Conservation (phyloP, 2,888 invertebrate species). For the Lumbricus terrestris region DNA sequence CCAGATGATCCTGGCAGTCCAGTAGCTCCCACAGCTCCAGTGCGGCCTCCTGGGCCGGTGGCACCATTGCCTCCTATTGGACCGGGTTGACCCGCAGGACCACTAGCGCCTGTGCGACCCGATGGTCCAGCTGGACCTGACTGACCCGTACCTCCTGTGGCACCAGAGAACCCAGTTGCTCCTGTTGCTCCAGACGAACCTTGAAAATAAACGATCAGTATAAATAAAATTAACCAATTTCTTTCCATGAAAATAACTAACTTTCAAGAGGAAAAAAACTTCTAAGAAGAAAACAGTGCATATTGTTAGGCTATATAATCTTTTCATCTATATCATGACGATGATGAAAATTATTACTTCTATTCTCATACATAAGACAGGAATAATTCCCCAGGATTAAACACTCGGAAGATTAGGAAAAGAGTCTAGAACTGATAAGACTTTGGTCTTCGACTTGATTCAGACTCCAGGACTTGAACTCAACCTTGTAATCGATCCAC, state of each 20-base stretch:
- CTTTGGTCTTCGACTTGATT: too few species aligned
- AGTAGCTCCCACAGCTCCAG: slow-evolving; percentile 21
- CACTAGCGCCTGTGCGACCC: slow-evolving; percentile 20
- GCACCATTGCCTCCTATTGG: slow-evolving; percentile 24
- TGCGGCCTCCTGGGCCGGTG: slow-evolving; percentile 27
- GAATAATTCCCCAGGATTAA: neutral
- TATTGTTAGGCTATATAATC: neutral
- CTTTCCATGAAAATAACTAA: neutral
- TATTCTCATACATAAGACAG: neutral
- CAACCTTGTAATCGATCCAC: neutral
- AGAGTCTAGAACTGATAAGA: too few species aligned
- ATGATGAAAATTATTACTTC: neutral
- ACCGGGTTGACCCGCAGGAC: slow-evolving; percentile 28
- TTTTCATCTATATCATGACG: neutral
- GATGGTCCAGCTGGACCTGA: neutral
- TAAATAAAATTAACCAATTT: neutral
- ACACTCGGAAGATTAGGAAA: neutral
- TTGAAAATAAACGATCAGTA: neutral
- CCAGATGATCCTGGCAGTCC: slow-evolving; percentile 20
- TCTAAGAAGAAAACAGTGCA: neutral
- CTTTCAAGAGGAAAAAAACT: neutral
- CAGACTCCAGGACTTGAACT: too few species aligned
- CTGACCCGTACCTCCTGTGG: slow-evolving; percentile 14
- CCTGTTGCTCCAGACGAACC: slow-evolving; percentile 19
- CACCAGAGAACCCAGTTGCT: slow-evolving; percentile 23